phyloP scores from a whole-genome alignment of 2,797 vertebrate species.

The Ctenosaura bakeri region DNA sequence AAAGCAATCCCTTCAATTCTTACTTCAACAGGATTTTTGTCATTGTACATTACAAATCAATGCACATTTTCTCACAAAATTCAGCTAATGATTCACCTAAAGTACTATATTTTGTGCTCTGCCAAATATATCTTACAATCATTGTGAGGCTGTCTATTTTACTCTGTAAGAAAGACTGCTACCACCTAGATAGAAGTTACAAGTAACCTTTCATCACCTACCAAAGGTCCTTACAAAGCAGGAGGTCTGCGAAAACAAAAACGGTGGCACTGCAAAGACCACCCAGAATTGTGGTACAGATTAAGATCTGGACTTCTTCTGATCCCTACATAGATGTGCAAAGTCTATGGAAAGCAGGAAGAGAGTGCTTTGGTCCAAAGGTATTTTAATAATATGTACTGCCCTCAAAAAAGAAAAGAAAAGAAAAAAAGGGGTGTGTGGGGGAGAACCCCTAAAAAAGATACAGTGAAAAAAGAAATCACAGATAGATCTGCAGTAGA shows the following conservation, averaged over 20 bases:
- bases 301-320: not conserved
- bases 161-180: not conserved
- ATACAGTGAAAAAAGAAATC: not conserved
- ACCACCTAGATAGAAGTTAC: not conserved
- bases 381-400: not conserved
- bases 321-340: not conserved
- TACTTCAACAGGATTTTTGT: conserved; percentile 2
- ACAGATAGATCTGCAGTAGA: not conserved
- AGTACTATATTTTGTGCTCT: not conserved
- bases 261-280: not conserved
- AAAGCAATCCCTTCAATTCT: not conserved
- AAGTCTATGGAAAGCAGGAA: conserved; percentile 6
- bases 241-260: not conserved
- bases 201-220: not conserved
- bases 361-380: not conserved
- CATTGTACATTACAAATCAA: not conserved
- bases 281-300: conserved; percentile 28
- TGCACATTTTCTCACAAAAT: not conserved
- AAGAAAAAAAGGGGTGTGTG: no score
- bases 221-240: conserved; percentile 4
- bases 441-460: not conserved
- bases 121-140: conserved; percentile 33
- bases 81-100: not conserved
- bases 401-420: no score
- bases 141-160: not conserved